Conservation (phyloP, 2,113 vertebrate genomes). For the Rattus norvegicus region DNA sequence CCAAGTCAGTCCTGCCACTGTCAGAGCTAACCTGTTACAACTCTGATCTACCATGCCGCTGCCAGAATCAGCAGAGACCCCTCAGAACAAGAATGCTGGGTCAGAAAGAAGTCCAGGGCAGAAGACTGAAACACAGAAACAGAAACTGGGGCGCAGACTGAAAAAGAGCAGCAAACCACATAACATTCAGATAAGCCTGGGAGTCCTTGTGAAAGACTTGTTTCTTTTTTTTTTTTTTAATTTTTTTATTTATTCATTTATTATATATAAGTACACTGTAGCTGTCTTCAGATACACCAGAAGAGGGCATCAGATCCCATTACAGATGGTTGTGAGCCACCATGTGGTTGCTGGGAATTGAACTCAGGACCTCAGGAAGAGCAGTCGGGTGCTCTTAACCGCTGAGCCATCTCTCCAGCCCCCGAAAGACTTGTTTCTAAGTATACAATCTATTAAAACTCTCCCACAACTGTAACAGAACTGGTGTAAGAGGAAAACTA, state of each 20-base stretch:
- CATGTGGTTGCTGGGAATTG: no score
- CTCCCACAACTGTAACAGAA: not conserved
- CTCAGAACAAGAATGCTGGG: not conserved
- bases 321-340: no score
- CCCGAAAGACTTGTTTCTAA: conserved; percentile 17
- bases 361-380: no score
- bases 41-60: not conserved
- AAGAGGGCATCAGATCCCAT: no score
- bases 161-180: conserved; percentile 56
- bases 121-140: conserved; percentile 31
- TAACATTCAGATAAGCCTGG: not conserved
- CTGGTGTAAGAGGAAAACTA: conserved; percentile 8
- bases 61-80: conserved; percentile 46
- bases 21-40: conserved; percentile 8
- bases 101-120: not conserved
- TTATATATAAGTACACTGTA: no score
- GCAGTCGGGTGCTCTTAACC: no score
- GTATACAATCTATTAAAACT: conserved; percentile 20
- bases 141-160: conserved; percentile 44
- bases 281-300: no score
- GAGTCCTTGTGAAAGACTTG: conserved; percentile 40
- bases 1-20: not conserved
- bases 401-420: no score
- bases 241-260: no score
- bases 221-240: no score